A percentile compares a stretch with the other conserved stretches of the same genome.
phyloP scores from a whole-genome alignment of 2,888 invertebrate species.

The Ceratothoa steindachneri region DNA sequence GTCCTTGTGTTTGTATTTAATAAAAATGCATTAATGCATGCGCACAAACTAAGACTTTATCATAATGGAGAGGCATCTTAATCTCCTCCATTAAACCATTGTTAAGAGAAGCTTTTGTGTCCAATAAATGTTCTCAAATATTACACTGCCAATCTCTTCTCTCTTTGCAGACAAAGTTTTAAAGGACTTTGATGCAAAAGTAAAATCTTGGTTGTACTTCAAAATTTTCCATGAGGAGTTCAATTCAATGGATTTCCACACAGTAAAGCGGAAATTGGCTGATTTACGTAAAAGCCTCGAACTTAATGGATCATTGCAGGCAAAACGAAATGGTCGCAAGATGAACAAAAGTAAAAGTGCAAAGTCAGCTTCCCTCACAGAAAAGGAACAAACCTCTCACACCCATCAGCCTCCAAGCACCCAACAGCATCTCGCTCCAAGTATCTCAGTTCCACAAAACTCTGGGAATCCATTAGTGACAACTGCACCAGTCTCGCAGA shows the following conservation, averaged over 20 bases:
- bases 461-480: background rate
- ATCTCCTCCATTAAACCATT: too few relatives aligned
- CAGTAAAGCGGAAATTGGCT: constrained; percentile 44
- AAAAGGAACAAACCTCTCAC: background rate
- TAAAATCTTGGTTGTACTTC: constrained; percentile 61
- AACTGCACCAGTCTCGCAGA: background rate
- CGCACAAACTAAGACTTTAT: too few relatives aligned
- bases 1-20: too few relatives aligned
- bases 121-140: too few relatives aligned
- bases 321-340: background rate
- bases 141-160: too few relatives aligned
- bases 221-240: constrained; percentile 59
- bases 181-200: constrained; percentile 55
- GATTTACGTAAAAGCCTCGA: constrained; percentile 36
- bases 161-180: constrained; percentile 54
- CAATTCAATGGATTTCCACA: constrained; percentile 49
- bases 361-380: background rate
- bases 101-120: too few relatives aligned
- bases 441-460: background rate
- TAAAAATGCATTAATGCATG: too few relatives aligned
- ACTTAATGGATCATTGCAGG: background rate
- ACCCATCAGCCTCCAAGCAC: background rate
- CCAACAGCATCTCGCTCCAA: background rate
- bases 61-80: too few relatives aligned
- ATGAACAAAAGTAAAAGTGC: background rate